Evolutionary conservation across 2,113 vertebrate species (phyloP), one percentile per base, ranked within the genome.

Genomic region (Gallinago media): DNA sequence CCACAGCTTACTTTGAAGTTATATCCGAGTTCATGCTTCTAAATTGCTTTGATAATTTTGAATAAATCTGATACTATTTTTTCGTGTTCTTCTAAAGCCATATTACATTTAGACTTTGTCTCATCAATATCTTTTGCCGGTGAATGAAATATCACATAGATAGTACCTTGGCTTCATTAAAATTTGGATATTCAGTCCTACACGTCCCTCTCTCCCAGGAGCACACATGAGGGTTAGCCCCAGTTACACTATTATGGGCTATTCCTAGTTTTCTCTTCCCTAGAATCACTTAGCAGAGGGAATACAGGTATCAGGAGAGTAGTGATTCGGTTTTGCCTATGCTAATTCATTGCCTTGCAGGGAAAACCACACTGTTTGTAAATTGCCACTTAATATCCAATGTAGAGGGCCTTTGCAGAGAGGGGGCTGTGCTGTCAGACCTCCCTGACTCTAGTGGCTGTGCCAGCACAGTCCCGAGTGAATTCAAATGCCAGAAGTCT

Each of bases 381-480:
- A 21, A 36, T 50, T 8, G 11, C 29, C 2, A 4, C 34, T 68
- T 67, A 7, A 50, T 78, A 15, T 22, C 29, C 18, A 8, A 5
- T 3, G 8, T 22, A 42, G 66, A 8, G 14, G 29, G 13, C 21
- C 47, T 75, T 75, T 84, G 71, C 46, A 50, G 61, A 63, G 62
- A 16, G 18, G 47, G 6, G 9, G 3, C 29, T 0, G 0, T 23
- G 38, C 25, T 0, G 5, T 27, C 62, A 68, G 34, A 26, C 31
- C 31, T 82, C 2, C 0, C 17, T 67, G 34, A 14, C 31, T 34
- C 18, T 46, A 36, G 27, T 29, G 52, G 34, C 73, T 72, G 9
- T 68, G 32, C 34, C 38, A 75, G 9, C 29, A 5, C 3, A 36
- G 23, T 47, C 44, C 49, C 31, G n/a, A 61, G n/a, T 1, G 3